A percentile compares a stretch with the other conserved stretches of the same genome.
These are phyloP conservation scores for Drosophila kanekoi DNA, from an alignment of 2,888 invertebrate genomes.

Conservation along the genomic window DNA sequence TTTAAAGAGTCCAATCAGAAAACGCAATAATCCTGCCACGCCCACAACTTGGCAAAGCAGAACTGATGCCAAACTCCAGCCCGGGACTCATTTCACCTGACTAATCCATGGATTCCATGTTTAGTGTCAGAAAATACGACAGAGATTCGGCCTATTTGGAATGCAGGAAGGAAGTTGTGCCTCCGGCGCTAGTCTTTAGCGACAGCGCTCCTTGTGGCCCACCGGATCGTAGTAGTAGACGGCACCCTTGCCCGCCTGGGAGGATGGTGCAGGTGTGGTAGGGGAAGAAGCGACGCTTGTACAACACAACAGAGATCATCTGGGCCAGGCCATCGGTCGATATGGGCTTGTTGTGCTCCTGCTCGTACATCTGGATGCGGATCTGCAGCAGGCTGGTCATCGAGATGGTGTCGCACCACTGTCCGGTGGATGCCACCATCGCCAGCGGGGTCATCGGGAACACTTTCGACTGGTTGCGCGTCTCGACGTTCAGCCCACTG, in stretches of 20 bases:
- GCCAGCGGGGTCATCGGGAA: neutral
- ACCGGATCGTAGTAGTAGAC: slow-evolving; percentile 5
- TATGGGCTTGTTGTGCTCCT: neutral
- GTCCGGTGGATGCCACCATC: neutral
- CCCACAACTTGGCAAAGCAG: too few relatives aligned
- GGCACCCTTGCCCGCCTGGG: neutral
- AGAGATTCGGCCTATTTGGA: too few relatives aligned
- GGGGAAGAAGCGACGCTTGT: slow-evolving; percentile 3
- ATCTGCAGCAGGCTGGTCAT: neutral
- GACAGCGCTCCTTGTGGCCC: neutral
- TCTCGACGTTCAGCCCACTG: accelerated
- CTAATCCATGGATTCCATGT: too few relatives aligned
- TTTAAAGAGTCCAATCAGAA: too few relatives aligned
- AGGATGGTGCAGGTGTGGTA: neutral
- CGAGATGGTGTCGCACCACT: neutral
- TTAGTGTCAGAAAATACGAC: too few relatives aligned
- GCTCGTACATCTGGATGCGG: neutral
- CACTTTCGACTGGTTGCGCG: neutral
- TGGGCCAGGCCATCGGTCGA: neutral
- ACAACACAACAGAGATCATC: slow-evolving; percentile 3
- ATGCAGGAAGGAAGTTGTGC: too few relatives aligned
- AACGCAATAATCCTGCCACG: too few relatives aligned
- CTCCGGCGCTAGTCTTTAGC: neutral
- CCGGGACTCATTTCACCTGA: too few relatives aligned
- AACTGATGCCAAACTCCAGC: too few relatives aligned